Base-by-base conservation (phyloP, 2,113 vertebrate species). In the Megaceryle maxima region DNA sequence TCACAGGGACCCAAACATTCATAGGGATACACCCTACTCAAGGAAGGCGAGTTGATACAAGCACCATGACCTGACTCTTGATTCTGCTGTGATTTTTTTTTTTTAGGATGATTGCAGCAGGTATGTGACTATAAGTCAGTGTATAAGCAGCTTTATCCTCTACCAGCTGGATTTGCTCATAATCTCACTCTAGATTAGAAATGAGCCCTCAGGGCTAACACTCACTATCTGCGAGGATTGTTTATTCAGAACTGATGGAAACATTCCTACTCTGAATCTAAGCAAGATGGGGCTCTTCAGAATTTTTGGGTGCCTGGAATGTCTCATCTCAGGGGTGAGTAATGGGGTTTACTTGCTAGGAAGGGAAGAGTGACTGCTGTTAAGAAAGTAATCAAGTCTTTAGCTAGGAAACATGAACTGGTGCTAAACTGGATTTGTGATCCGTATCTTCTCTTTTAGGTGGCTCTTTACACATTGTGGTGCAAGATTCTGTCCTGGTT, bases 1-100 rank as follows among this genome's bases (percentile, higher is more conserved):
- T 57, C n/a, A 16, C 0, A 0, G 33, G 35, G 25, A 82, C 19
- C 9, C 22, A n/a, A 91, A 44, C 1, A 3, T 8, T 76, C 48
- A 5, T 3, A 1, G 10, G 31, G 39, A n/a, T 51, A 57, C 6
- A 21, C 18, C 6, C 17, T 68, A 1, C 26, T 50, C 73, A 51
- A 69, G 82, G 70, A 55, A 67, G 22, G 26, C 35, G 73, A 72
- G 51, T 48, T 78, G 66, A 37, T 5, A 28, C 1, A 33, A 33
- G 43, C 14, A 26, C 64, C 43, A 6, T 44, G 68, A 51, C 60
- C 69, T 72, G 60, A 41, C 51, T 69, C 59, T 64, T 62, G 56
- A 11, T 69, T 73, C 46, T 75, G 16, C 53, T 79, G 78, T 37
- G 70, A 70, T 87, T 91, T 50, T 51, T 51, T 51, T 63, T 43